These are phyloP conservation scores for Halcyon chelicuti DNA, from an alignment of 2,797 vertebrate species.

Conservation along the genomic window DNA sequence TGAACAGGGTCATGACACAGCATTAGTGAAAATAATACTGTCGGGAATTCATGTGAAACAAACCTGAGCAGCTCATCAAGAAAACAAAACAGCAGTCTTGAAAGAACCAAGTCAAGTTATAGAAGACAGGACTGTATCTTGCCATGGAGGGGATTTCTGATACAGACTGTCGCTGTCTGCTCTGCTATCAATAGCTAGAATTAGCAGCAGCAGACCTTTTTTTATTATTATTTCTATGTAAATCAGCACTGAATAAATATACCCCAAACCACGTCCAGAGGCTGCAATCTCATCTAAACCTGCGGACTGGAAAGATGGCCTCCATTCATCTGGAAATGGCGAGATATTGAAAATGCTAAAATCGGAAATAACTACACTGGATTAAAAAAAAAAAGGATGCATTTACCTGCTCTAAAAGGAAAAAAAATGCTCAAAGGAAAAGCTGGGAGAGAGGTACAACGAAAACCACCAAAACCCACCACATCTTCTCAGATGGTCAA, in stretches of 20 bases:
- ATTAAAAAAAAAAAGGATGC: neutral
- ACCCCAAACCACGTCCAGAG: neutral
- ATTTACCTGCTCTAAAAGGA: neutral
- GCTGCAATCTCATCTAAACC: slow-evolving; percentile 23
- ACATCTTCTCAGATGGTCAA: neutral
- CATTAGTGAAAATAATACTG: neutral
- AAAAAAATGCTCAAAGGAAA: neutral
- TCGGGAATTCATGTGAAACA: neutral
- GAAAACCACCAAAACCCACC: neutral
- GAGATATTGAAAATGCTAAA: slow-evolving; percentile 10
- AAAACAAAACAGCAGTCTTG: neutral
- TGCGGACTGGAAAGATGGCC: slow-evolving; percentile 5
- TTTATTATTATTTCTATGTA: slow-evolving; percentile 35
- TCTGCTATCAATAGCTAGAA: neutral
- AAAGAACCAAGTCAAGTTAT: neutral
- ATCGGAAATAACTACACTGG: slow-evolving; percentile 4
- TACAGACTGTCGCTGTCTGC: neutral
- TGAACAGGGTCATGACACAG: neutral
- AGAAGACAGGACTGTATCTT: neutral
- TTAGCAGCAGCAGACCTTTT: neutral
- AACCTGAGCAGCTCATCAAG: neutral
- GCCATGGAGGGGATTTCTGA: neutral
- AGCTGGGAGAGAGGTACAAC: neutral
- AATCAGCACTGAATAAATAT: slow-evolving; percentile 16
- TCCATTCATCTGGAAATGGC: slow-evolving; percentile 56